Conservation (phyloP, 1,140 invertebrate species). For the Megathymus violae region DNA sequence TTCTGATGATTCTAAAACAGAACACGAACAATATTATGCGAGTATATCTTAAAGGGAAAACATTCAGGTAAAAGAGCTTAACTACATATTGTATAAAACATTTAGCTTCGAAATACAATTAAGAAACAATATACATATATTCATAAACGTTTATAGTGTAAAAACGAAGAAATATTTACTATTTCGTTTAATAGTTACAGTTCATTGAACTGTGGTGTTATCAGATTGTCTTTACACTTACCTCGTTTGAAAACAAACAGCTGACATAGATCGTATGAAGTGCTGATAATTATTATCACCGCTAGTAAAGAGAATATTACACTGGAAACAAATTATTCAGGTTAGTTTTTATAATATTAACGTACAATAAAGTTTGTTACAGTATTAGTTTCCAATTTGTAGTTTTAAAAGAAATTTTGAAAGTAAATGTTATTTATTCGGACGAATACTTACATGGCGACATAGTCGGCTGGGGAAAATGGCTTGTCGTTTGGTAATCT, state of each 20-base stretch:
- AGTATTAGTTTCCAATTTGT: no score
- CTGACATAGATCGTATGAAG: constrained; percentile 48
- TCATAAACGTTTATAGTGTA: no score
- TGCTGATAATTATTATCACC: constrained; percentile 43
- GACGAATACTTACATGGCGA: constrained; percentile 55
- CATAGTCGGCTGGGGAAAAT: constrained; percentile 46
- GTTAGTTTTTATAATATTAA: no score
- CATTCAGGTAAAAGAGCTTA: neutral
- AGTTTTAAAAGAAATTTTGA: no score
- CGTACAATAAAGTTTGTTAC: no score
- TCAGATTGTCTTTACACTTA: constrained; percentile 34
- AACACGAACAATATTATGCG: constrained; percentile 12
- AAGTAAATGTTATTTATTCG: no score
- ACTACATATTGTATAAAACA: constrained; percentile 1
- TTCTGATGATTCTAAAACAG: constrained; percentile 37
- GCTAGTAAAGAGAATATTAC: constrained; percentile 44
- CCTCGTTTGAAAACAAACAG: constrained; percentile 38
- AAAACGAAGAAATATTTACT: no score
- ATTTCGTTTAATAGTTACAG: no score
- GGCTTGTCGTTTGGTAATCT: constrained; percentile 53
- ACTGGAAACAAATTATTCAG: constrained; percentile 41
- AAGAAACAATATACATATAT: no score
- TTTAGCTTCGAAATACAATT: no score
- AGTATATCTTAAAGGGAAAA: neutral
- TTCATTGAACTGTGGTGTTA: neutral